Percentiles rank a stretch among this genome's conserved stretches.
Evolutionary conservation across 2,888 invertebrate genomes (phyloP).

Genomic region (Camptogramma bilineatum): DNA sequence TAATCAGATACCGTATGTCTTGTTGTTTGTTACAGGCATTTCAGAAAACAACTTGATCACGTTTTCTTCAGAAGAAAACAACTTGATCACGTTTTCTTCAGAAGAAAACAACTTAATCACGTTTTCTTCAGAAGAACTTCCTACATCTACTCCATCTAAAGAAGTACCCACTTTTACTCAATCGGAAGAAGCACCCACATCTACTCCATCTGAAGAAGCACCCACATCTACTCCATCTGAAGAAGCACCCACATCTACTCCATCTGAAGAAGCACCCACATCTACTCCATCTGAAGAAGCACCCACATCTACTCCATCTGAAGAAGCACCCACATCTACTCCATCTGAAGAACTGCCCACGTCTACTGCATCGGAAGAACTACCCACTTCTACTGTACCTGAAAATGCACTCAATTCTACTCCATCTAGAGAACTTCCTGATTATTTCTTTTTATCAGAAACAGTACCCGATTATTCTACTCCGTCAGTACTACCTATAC

Average conservation of each 20-base stretch:
- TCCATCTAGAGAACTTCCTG: background rate
- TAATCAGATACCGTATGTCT: background rate
- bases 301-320: background rate
- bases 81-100: background rate
- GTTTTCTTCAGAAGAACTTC: background rate
- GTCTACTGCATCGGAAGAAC: background rate
- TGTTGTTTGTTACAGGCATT: constrained; percentile 10
- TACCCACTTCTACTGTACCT: background rate
- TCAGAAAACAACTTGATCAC: background rate
- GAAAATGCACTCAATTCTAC: background rate
- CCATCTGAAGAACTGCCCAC: background rate
- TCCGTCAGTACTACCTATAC: background rate
- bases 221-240: background rate
- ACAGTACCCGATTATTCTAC: background rate
- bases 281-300: background rate
- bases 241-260: background rate
- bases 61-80: background rate
- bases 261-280: background rate
- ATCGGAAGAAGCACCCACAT: background rate
- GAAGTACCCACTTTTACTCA: background rate
- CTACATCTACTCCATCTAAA: background rate
- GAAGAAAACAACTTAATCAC: background rate
- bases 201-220: background rate
- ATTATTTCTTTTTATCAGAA: background rate
- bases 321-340: background rate